A percentile compares a stretch with the other conserved stretches of the same genome.
Evolutionary conservation across 92 coral and sea anemone genomes (phyloP).

Genomic region (Palythoa grandiflora): DNA sequence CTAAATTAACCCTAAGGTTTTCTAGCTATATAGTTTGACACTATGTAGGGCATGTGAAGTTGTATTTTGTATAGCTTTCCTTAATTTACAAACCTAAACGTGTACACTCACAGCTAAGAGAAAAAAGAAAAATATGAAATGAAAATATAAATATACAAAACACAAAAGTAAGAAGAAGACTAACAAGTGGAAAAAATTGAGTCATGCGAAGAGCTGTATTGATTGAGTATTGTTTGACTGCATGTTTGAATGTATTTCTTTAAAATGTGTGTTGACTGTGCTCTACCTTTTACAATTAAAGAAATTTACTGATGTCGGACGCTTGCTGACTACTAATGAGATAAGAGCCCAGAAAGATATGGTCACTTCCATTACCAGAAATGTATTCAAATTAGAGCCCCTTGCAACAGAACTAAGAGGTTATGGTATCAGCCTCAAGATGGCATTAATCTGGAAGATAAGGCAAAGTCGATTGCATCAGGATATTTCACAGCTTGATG

Average conservation of each 20-base stretch:
- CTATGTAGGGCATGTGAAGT: too few relatives aligned
- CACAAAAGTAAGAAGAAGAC: too few relatives aligned
- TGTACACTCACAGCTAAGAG: too few relatives aligned
- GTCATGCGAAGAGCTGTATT: too few relatives aligned
- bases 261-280: not conserved
- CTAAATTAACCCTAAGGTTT: too few relatives aligned
- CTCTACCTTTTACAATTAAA: not conserved
- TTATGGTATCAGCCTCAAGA: conserved; percentile 39
- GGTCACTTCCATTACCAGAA: conserved; percentile 46
- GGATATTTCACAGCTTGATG: conserved; percentile 12
- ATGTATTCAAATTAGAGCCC: conserved; percentile 46
- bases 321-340: conserved; percentile 46
- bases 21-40: too few relatives aligned
- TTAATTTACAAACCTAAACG: too few relatives aligned
- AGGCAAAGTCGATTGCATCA: conserved; percentile 46
- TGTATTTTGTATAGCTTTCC: too few relatives aligned
- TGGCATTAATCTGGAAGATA: conserved; percentile 48
- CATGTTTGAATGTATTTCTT: not conserved
- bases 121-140: too few relatives aligned
- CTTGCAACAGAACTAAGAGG: conserved; percentile 53
- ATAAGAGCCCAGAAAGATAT: conserved; percentile 59
- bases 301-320: conserved; percentile 51
- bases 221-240: too few relatives aligned
- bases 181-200: too few relatives aligned
- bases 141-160: too few relatives aligned